Conservation (phyloP, 2,888 invertebrate genomes). For the Pseudococcus longispinus region DNA sequence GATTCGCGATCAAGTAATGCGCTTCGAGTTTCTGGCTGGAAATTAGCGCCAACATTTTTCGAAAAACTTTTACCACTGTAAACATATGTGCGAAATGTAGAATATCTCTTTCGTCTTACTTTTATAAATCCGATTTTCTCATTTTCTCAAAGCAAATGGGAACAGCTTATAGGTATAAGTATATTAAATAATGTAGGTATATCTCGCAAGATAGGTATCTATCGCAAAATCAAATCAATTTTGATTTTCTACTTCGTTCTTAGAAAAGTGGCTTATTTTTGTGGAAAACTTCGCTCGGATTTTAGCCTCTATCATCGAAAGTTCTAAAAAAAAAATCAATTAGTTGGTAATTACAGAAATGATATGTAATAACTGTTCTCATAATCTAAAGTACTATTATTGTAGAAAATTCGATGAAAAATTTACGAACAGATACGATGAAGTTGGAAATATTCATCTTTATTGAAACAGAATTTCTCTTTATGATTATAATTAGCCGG, state of each 20-base stretch:
- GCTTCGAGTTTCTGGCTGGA: background rate
- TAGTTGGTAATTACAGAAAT: too few relatives aligned
- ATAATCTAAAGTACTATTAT: background rate
- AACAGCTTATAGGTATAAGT: background rate
- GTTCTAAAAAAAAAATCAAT: too few relatives aligned
- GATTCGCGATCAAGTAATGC: conserved; percentile 31
- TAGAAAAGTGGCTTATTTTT: too few relatives aligned
- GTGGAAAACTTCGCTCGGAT: too few relatives aligned
- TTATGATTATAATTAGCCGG: background rate
- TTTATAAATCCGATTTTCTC: background rate
- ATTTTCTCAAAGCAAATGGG: background rate
- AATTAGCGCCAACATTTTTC: conserved; percentile 12
- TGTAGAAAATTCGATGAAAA: background rate
- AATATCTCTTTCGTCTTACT: background rate
- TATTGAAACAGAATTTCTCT: background rate
- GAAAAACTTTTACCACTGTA: background rate
- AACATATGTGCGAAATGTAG: conserved; percentile 5
- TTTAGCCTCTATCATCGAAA: too few relatives aligned
- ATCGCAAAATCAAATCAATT: too few relatives aligned
- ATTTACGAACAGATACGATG: background rate
- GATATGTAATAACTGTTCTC: too few relatives aligned
- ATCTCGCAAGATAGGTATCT: background rate
- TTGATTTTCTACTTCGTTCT: too few relatives aligned
- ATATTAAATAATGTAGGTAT: background rate
- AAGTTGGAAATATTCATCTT: background rate